A percentile compares a stretch with the other conserved stretches of the same genome.
These are phyloP conservation scores for Macrosiphum euphorbiae DNA, from an alignment of 2,888 invertebrate species.

Conservation along the genomic window DNA sequence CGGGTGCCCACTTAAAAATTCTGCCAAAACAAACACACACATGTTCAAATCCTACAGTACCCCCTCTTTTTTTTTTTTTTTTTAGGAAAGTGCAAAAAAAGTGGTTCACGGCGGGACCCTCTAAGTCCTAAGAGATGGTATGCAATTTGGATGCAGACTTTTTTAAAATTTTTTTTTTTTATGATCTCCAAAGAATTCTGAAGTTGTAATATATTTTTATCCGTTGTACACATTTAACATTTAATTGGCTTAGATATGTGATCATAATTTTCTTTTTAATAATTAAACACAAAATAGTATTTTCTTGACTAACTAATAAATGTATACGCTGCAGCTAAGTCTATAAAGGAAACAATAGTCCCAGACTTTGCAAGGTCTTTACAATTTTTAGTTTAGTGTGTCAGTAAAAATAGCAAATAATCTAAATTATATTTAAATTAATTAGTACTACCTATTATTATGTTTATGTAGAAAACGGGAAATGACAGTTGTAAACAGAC, in stretches of 20 bases:
- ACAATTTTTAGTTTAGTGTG: background rate
- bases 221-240: background rate
- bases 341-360: background rate
- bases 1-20: too few relatives aligned
- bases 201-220: background rate
- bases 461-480: background rate
- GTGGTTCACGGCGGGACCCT: too few relatives aligned
- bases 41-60: too few relatives aligned
- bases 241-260: background rate
- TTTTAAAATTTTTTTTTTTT: background rate
- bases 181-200: background rate
- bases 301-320: background rate
- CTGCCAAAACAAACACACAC: too few relatives aligned
- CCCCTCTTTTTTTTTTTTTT: too few relatives aligned
- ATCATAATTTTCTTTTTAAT: background rate
- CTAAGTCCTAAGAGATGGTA: too few relatives aligned
- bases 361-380: background rate
- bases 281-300: background rate
- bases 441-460: background rate
- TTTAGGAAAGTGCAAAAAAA: too few relatives aligned
- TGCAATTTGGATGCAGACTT: too few relatives aligned
- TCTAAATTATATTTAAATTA: background rate
- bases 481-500: background rate
- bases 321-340: constrained; percentile 2
- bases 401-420: background rate